Conservation (phyloP, 2,113 vertebrate genomes). For the Eubucco bourcierii region DNA sequence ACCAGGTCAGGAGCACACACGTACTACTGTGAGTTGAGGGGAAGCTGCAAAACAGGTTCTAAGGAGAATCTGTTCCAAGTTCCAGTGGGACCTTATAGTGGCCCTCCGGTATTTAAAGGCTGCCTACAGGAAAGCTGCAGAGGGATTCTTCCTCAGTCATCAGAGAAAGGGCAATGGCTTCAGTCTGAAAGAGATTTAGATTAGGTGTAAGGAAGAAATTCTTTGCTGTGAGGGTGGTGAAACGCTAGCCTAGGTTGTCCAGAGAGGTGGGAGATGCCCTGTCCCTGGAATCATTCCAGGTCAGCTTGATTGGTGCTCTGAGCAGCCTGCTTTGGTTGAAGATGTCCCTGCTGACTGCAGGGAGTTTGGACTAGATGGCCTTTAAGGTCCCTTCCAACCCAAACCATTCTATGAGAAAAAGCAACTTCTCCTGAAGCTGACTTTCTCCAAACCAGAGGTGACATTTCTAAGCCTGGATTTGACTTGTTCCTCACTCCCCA, state of each 20-base stretch:
- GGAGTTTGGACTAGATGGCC: not conserved
- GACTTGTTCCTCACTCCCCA: not conserved
- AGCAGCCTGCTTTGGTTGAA: not conserved
- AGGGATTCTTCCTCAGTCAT: not conserved
- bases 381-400: not conserved
- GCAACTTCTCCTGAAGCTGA: not conserved
- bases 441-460: not conserved
- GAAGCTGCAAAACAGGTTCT: not conserved
- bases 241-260: not conserved
- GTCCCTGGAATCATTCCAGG: not conserved
- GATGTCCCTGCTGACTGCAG: not conserved
- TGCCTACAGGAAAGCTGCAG: not conserved
- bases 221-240: not conserved
- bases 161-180: not conserved
- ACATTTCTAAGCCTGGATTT: not conserved
- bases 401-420: not conserved
- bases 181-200: not conserved
- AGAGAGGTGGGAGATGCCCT: not conserved
- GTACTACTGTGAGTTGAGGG: fast-evolving
- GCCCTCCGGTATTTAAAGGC: not conserved
- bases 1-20: not conserved
- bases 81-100: not conserved
- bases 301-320: not conserved
- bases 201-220: not conserved
- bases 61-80: not conserved